A percentile compares a stretch with the other conserved stretches of the same genome.
phyloP scores from a whole-genome alignment of 2,113 vertebrate genomes.

The Rhabdornis inornatus region DNA sequence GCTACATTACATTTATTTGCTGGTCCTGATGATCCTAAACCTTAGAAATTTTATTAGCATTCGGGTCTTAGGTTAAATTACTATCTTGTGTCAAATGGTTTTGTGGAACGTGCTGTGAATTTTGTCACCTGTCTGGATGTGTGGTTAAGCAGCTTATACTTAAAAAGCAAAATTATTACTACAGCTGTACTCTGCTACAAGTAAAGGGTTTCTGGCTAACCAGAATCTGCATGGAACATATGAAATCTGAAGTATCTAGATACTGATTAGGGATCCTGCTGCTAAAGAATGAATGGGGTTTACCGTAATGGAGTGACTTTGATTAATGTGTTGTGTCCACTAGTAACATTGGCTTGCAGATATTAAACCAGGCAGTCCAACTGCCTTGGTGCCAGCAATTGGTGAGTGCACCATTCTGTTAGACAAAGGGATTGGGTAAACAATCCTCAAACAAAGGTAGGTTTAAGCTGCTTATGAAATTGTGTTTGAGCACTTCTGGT shows the following conservation, averaged over 20 bases:
- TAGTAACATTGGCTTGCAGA: not conserved
- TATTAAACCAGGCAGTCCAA: not conserved
- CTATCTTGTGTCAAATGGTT: not conserved
- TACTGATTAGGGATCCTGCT: not conserved
- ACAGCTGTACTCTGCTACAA: not conserved
- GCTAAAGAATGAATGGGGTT: not conserved
- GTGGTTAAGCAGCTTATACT: not conserved
- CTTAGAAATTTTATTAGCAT: not conserved
- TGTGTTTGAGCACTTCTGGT: not conserved
- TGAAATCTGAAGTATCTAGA: not conserved
- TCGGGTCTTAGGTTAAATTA: not conserved
- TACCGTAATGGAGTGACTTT: not conserved
- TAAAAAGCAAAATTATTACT: not conserved
- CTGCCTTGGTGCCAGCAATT: not conserved
- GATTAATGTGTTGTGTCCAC: not conserved
- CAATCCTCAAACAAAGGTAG: not conserved
- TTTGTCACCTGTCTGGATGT: not conserved
- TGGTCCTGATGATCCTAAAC: not conserved
- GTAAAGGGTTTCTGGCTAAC: not conserved
- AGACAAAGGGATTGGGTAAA: not conserved
- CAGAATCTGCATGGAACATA: not conserved
- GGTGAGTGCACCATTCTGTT: rapidly evolving
- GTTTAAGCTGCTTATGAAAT: not conserved
- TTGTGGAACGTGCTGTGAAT: not conserved
- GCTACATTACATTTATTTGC: not conserved